These are phyloP conservation scores for Acutogordius australiensis DNA, from an alignment of 2,888 invertebrate genomes.

Conservation along the genomic window DNA sequence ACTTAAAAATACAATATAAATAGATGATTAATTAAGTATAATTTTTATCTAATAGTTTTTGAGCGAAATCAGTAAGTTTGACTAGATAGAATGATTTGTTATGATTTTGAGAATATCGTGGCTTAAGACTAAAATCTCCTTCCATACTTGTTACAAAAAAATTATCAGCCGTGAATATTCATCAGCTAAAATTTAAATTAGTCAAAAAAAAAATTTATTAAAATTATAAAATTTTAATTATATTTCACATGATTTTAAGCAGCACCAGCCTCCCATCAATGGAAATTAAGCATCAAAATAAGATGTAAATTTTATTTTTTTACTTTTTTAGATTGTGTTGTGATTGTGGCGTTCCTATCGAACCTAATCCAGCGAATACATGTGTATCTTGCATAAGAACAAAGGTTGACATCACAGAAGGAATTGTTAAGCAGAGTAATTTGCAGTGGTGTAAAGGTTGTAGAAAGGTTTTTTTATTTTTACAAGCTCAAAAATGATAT, in stretches of 20 bases:
- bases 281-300: no score
- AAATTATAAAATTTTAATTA: no score
- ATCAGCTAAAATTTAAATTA: no score
- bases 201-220: no score
- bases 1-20: no score
- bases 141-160: no score
- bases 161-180: no score
- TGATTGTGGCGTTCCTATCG: slow-evolving; percentile 62
- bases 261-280: no score
- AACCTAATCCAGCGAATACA: slow-evolving; percentile 85
- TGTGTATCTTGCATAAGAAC: slow-evolving; percentile 70
- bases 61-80: background rate
- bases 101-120: background rate
- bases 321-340: slow-evolving; percentile 39
- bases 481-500: no score
- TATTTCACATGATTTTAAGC: no score
- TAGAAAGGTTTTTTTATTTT: no score
- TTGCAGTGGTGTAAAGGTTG: slow-evolving; percentile 10
- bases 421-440: slow-evolving; percentile 61
- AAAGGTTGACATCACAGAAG: slow-evolving; percentile 72
- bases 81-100: background rate
- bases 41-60: background rate
- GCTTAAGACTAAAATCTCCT: background rate
- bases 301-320: background rate
- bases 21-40: no score